Evolutionary conservation across 2,113 vertebrate species (phyloP), one percentile per base, ranked within the genome.

Genomic region (Chamaetylas fuelleborni): DNA sequence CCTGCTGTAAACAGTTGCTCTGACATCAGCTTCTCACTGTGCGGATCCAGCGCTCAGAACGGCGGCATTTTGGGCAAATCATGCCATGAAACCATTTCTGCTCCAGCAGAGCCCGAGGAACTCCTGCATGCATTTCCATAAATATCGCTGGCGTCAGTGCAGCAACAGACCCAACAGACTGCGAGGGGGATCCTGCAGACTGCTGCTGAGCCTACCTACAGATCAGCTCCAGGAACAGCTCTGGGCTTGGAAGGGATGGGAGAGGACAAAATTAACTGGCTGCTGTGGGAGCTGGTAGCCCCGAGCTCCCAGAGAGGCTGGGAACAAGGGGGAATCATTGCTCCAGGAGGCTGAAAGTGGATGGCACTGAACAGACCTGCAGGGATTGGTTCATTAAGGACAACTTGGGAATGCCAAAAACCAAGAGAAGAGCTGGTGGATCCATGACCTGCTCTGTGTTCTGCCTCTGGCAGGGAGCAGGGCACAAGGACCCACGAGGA

Each of bases 71-170:
- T 66, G 91, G 91, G 92, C 83, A 92, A 94, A 93, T 78, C 79
- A 78, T 48, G 88, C 88, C 92, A 94, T 45, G 65, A 70, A 84
- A 92, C 88, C 47, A 47, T 96, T 93, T 88, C 83, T 92, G 91
- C 88, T 96, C 77, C 88, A 86, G 17, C 86, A 40, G 88, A 92
- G 94, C 95, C 92, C 5, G 67, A 92, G 92, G 91, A 96, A 77
- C 71, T 86, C 74, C 25, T 93, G 91, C 92, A 91, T 92, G 24
- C 2, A 96, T 92, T 90, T 95, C 95, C 88, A 93, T 94, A 96
- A 73, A 83, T 89, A 57, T 83, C 72, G 2, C 42, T 33, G 67
- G 88, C 19, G 3, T 77, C 80, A 66, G 92, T 31, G 12, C 47
- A 92, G 92, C 72, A 48, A 1, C 5, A 85, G 79, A 93, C 36